These are phyloP conservation scores for Echinops telfairi DNA, from an alignment of 2,113 vertebrate species.

Conservation along the genomic window DNA sequence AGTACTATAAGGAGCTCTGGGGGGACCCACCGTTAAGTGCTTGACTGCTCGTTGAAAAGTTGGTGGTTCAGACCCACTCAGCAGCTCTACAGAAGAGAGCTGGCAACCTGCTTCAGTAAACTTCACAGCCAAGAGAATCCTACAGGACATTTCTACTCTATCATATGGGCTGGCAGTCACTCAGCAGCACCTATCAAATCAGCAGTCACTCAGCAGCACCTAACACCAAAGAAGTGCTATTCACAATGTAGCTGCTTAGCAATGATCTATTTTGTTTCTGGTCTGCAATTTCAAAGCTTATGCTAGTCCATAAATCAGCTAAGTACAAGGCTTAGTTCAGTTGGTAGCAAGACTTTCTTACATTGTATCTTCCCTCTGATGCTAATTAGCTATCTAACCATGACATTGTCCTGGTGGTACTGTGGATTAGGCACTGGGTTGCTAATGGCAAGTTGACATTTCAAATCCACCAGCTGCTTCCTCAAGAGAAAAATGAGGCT, in stretches of 20 bases:
- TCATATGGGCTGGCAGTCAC: neutral
- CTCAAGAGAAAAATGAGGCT: too few relatives aligned
- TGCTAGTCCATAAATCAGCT: neutral
- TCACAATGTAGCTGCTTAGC: neutral
- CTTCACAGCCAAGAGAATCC: neutral
- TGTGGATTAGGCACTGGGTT: too few relatives aligned
- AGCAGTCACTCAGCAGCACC: neutral
- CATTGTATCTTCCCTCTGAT: neutral
- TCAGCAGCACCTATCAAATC: neutral
- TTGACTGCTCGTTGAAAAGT: neutral
- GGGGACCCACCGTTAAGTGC: neutral
- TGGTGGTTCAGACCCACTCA: neutral
- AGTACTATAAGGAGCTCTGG: neutral
- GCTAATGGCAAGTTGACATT: too few relatives aligned
- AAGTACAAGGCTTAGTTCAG: neutral
- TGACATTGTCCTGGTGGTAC: too few relatives aligned
- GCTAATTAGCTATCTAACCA: neutral
- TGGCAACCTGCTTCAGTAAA: neutral
- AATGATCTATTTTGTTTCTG: neutral
- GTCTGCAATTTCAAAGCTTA: conserved; percentile 8
- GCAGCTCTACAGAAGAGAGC: neutral
- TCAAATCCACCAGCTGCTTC: too few relatives aligned
- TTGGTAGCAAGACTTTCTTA: neutral
- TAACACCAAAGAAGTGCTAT: neutral
- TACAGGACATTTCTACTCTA: neutral